Evolutionary conservation across 2,113 vertebrate species (phyloP).

Genomic region (Notothenia rossii): DNA sequence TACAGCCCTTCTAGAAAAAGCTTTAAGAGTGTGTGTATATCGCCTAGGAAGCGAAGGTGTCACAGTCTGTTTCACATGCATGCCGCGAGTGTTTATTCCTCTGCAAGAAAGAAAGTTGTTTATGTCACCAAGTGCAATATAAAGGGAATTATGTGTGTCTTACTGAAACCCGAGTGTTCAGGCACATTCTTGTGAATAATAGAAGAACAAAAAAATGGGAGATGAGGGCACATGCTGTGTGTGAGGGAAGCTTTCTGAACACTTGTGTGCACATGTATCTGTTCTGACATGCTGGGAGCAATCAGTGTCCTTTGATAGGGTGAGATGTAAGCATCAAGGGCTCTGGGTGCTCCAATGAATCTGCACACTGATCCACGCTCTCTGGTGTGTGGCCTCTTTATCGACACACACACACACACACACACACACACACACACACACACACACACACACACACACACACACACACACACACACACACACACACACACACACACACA

Average conservation of each 20-base stretch:
- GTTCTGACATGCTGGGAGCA: constrained; percentile 64
- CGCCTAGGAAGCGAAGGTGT: constrained; percentile 27
- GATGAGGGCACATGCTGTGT: not conserved
- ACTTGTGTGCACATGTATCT: constrained; percentile 32
- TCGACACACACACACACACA: constrained; percentile 28
- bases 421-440: not conserved
- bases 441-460: not conserved
- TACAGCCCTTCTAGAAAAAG: constrained; percentile 28
- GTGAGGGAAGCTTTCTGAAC: constrained; percentile 29
- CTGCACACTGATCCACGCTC: constrained; percentile 49
- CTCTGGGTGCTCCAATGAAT: constrained; percentile 45
- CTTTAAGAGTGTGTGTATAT: constrained; percentile 21
- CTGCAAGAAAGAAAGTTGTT: constrained; percentile 3
- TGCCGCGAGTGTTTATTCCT: constrained; percentile 1
- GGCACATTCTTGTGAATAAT: constrained; percentile 31
- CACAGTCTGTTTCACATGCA: constrained; percentile 21
- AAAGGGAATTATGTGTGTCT: constrained; percentile 17
- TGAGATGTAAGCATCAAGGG: constrained; percentile 59
- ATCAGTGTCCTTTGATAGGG: constrained; percentile 72
- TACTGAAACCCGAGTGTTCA: not conserved
- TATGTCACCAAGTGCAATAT: constrained; percentile 8
- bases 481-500: not conserved
- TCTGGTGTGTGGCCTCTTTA: constrained; percentile 68
- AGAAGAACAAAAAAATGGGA: constrained; percentile 5
- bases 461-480: not conserved